Conservation (phyloP, 2,113 vertebrate species). For the Zosterops pallidus region DNA sequence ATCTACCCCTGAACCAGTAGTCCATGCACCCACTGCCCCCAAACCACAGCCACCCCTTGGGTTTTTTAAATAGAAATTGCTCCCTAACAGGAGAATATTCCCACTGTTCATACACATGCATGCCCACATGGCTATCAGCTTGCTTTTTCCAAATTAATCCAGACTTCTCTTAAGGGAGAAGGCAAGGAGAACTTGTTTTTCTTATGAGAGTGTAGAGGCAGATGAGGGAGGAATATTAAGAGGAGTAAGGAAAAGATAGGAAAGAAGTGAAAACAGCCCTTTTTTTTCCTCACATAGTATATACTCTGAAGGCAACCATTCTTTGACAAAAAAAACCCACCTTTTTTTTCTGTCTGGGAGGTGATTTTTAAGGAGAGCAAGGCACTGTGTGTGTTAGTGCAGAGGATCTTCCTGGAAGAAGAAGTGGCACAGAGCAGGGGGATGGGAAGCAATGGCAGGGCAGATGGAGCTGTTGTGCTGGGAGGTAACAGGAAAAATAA, state of each 20-base stretch:
- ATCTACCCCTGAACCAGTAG: neutral
- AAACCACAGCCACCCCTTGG: neutral
- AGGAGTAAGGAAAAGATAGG: neutral
- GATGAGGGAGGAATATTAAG: neutral
- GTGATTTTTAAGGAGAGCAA: neutral
- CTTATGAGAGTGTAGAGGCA: neutral
- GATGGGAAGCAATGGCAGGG: accelerated
- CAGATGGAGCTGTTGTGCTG: neutral
- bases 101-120: neutral
- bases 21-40: neutral
- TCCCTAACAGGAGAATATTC: neutral
- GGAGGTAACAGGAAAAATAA: neutral
- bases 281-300: accelerated
- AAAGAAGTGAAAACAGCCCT: neutral
- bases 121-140: neutral
- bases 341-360: neutral
- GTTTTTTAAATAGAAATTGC: neutral
- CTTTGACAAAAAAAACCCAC: neutral
- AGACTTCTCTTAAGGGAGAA: neutral
- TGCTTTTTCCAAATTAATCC: neutral
- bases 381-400: neutral
- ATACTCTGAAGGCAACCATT: neutral
- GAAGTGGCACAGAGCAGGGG: neutral
- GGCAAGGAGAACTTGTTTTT: neutral
- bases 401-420: neutral